Base-by-base conservation (phyloP, 1,140 invertebrate species). In the Dreissena polymorpha region DNA sequence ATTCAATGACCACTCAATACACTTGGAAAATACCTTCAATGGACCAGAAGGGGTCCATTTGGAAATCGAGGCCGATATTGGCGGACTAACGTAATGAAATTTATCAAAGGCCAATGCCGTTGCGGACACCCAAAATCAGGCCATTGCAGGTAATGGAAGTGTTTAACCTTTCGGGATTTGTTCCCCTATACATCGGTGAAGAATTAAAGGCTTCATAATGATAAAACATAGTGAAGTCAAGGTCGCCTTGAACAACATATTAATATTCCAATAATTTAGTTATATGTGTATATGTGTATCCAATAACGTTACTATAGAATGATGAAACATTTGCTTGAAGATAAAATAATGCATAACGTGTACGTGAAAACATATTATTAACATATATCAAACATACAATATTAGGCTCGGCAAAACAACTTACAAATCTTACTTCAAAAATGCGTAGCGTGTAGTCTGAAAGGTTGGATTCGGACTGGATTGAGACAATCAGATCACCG, bases 111-210 rank as follows among this genome's bases (percentile, higher is more conserved):
- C 53, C 86, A 81, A 7, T 90, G 88, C 55, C 85, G 88, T 68
- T 90, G 87, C 12, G 92, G 92, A 82, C 90, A 91, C 29, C 91
- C 91, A 86, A 91, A 92, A 83, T 93, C 92, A 0, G 90, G 90
- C 92, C 92, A 93, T 63, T 85, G 86, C 10, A 88, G 88, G 81
- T 91, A 93, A 83, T 93, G 92, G 63, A 91, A 90, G 72, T 93
- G 93, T 72, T 91, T 92, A 25, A 93, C 85, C 78, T 85, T 89
- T 13, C 89, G 82, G 29, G 70, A 83, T 64, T 86, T 87, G 39
- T 88, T 85, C 13, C 92, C 92, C 92, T 93, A 82, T 21, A 39
- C 39, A 39, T 2, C 8, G 39, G 39, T 39, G 39, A 39, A 39
- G 39, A 39, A 39, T 39, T 81, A 39, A 39, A 39, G 39, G 39